Conservation (phyloP, 1,140 invertebrate genomes). For the Macrosteles quadrilineatus region DNA sequence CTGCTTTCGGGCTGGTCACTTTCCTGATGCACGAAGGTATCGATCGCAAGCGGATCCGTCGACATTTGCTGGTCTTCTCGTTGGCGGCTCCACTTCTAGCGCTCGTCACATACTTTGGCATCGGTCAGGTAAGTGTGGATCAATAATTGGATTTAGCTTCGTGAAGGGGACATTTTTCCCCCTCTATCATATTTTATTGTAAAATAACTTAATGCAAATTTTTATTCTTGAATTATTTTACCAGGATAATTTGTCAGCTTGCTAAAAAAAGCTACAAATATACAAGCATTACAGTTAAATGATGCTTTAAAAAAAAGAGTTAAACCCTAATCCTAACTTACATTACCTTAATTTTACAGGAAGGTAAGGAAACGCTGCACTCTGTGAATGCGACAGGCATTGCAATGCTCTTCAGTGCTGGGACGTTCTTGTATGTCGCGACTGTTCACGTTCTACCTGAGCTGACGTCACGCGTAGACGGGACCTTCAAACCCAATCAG, state of each 20-base stretch:
- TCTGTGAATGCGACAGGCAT: conserved; percentile 91
- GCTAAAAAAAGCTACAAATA: too few relatives aligned
- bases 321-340: too few relatives aligned
- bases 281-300: too few relatives aligned
- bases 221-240: too few relatives aligned
- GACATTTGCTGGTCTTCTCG: conserved; percentile 93
- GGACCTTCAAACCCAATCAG: conserved; percentile 69
- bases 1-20: conserved; percentile 96
- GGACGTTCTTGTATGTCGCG: conserved; percentile 98
- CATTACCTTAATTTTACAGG: too few relatives aligned
- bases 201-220: too few relatives aligned
- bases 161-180: too few relatives aligned
- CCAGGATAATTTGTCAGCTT: too few relatives aligned
- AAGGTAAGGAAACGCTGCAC: conserved; percentile 69
- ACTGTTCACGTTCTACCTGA: conserved; percentile 98
- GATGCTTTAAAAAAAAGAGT: too few relatives aligned
- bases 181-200: too few relatives aligned
- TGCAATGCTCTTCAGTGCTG: conserved; percentile 98
- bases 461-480: conserved; percentile 58
- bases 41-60: conserved; percentile 82
- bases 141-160: too few relatives aligned
- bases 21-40: conserved; percentile 95
- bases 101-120: conserved; percentile 89
- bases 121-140: conserved; percentile 77
- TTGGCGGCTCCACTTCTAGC: conserved; percentile 88